phyloP scores from a whole-genome alignment of 2,888 invertebrate species.

The Dasysyrphus albostriatus region DNA sequence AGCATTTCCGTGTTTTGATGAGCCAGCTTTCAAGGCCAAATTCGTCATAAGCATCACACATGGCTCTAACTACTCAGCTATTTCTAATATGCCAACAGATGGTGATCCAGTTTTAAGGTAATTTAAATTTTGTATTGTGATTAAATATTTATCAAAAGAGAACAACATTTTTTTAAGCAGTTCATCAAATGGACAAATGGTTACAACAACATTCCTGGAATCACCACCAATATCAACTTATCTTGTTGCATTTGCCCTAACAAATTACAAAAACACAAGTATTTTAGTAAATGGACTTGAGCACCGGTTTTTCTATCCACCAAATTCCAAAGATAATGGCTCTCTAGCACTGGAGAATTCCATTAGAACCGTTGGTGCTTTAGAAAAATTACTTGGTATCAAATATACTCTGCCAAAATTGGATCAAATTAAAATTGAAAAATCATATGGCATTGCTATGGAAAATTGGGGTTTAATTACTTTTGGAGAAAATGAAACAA shows the following conservation, averaged over 20 bases:
- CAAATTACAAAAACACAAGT: conserved; percentile 84
- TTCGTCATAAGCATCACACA: conserved; percentile 88
- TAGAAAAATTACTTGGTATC: conserved; percentile 89
- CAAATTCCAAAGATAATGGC: conserved; percentile 77
- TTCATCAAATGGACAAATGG: conserved; percentile 67
- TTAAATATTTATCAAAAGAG: too few species aligned
- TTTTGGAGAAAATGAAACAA: conserved; percentile 81
- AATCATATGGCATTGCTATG: conserved; percentile 94
- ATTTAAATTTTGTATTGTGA: too few species aligned
- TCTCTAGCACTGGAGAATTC: conserved; percentile 79
- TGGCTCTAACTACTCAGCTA: conserved; percentile 81
- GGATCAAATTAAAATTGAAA: conserved; percentile 94
- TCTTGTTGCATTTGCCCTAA: conserved; percentile 92
- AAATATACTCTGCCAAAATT: conserved; percentile 91
- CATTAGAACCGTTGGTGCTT: conserved; percentile 78
- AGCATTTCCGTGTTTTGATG: conserved; percentile 98
- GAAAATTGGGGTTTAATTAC: conserved; percentile 97
- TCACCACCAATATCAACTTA: conserved; percentile 91
- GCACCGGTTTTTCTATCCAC: conserved; percentile 81
- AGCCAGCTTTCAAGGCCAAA: conserved; percentile 94
- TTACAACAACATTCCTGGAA: conserved; percentile 84
- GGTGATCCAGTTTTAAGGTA: conserved; percentile 51
- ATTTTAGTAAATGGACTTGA: conserved; percentile 82
- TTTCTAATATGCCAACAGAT: conserved; percentile 82
- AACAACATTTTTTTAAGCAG: conserved; percentile 24